These are phyloP conservation scores for Pantherophis vulpinus DNA, from an alignment of 2,797 vertebrate genomes.

Conservation along the genomic window DNA sequence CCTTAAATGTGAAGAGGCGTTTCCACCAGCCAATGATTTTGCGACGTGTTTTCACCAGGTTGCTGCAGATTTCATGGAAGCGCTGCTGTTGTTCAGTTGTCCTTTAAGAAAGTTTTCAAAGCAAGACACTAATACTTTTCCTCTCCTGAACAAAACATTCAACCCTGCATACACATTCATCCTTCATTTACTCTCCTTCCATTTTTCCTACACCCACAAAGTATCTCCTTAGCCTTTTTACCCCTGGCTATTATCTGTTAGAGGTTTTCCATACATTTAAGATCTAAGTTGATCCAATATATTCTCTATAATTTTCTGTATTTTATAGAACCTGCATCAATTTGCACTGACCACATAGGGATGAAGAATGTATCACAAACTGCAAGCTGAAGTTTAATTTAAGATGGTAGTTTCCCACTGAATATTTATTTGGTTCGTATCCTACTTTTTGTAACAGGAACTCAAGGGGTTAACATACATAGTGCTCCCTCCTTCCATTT, in stretches of 20 bases:
- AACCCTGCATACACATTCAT: neutral
- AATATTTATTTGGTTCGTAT: neutral
- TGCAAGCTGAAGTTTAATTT: neutral
- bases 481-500: neutral
- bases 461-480: neutral
- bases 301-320: neutral
- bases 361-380: neutral
- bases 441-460: neutral
- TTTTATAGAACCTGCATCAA: neutral
- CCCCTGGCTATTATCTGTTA: neutral
- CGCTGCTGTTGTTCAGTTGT: conserved; percentile 97
- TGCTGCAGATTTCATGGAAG: conserved; percentile 95
- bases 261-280: neutral
- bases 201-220: neutral
- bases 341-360: neutral
- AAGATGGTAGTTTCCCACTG: neutral
- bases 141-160: neutral
- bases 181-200: neutral
- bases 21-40: conserved; percentile 90
- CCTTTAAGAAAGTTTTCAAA: conserved; percentile 67
- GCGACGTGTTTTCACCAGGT: conserved; percentile 89
- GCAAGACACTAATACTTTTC: neutral
- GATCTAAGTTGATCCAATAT: neutral
- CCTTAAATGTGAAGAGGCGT: conserved; percentile 88
- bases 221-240: neutral